Evolutionary conservation across 2,888 invertebrate genomes (phyloP).

Genomic region (Eupsilia transversa): DNA sequence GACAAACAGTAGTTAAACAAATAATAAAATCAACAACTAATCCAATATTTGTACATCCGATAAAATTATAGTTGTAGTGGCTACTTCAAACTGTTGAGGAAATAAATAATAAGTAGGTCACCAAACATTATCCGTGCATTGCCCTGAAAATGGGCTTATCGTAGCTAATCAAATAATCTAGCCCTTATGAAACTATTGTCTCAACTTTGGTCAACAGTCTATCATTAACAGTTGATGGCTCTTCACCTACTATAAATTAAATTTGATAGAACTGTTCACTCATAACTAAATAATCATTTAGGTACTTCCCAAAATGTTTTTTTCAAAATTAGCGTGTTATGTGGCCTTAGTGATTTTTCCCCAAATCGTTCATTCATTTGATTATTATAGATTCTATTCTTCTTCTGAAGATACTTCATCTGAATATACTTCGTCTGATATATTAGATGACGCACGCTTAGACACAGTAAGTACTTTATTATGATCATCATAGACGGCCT

Average conservation of each 20-base stretch:
- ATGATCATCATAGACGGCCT: background rate
- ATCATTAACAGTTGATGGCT: constrained; percentile 42
- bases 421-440: constrained; percentile 67
- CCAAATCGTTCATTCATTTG: constrained; percentile 41
- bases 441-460: constrained; percentile 83
- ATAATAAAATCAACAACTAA: constrained; percentile 31
- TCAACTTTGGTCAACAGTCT: constrained; percentile 67
- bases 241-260: constrained; percentile 53
- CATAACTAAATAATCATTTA: constrained; percentile 4
- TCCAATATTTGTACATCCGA: constrained; percentile 36
- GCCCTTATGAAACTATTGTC: constrained; percentile 68
- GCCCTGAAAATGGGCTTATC: constrained; percentile 70
- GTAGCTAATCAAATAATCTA: constrained; percentile 69
- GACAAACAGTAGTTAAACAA: constrained; percentile 18
- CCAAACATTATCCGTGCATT: constrained; percentile 57
- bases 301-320: constrained; percentile 42
- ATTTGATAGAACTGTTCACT: constrained; percentile 37
- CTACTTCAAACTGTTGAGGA: constrained; percentile 47
- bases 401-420: constrained; percentile 58
- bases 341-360: constrained; percentile 23
- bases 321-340: constrained; percentile 23
- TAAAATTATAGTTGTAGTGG: constrained; percentile 25
- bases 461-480: constrained; percentile 80
- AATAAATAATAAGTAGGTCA: constrained; percentile 61
- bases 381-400: constrained; percentile 32